Evolutionary conservation across 23 tunicate genomes (phyloP).

Genomic region (Trididemnum miniatum): DNA sequence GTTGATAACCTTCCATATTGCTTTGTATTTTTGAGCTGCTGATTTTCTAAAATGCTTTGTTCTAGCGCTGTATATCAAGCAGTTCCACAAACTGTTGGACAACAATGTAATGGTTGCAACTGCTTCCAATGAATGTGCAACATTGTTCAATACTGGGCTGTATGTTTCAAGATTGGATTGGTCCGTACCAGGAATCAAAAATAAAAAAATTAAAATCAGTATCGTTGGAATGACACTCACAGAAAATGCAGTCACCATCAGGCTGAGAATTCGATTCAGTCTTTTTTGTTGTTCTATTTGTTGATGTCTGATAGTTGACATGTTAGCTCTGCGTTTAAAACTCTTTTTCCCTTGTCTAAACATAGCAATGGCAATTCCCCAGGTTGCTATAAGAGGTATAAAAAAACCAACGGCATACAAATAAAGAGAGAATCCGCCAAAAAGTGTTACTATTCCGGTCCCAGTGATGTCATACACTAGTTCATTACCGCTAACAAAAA

Average conservation of each 20-base stretch:
- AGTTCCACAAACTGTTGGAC: conserved; percentile 38
- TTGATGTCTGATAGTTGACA: conserved; percentile 17
- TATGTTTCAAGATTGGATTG: not conserved
- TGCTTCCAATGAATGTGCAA: conserved; percentile 20
- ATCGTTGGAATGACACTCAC: conserved; percentile 22
- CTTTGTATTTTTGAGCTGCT: not conserved
- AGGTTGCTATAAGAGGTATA: conserved; percentile 11
- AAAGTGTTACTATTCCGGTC: not conserved
- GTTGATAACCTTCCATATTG: conserved; percentile 5
- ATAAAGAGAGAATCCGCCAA: conserved; percentile 11
- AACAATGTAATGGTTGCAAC: not conserved
- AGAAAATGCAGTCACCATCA: conserved; percentile 34
- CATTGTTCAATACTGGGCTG: not conserved
- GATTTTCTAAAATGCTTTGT: conserved; percentile 17
- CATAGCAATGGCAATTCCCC: conserved; percentile 27
- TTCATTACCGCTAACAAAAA: not conserved
- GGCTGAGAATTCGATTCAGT: not conserved
- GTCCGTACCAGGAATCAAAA: conserved; percentile 24
- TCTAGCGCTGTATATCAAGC: conserved; percentile 25
- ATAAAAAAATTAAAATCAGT: conserved; percentile 10
- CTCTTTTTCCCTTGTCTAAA: not conserved
- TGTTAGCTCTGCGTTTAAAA: conserved; percentile 1
- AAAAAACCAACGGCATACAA: conserved; percentile 20
- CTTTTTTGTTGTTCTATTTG: conserved; percentile 8
- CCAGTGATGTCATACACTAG: conserved; percentile 9